Evolutionary conservation across 2,888 invertebrate species (phyloP).

Genomic region (Timema podura): DNA sequence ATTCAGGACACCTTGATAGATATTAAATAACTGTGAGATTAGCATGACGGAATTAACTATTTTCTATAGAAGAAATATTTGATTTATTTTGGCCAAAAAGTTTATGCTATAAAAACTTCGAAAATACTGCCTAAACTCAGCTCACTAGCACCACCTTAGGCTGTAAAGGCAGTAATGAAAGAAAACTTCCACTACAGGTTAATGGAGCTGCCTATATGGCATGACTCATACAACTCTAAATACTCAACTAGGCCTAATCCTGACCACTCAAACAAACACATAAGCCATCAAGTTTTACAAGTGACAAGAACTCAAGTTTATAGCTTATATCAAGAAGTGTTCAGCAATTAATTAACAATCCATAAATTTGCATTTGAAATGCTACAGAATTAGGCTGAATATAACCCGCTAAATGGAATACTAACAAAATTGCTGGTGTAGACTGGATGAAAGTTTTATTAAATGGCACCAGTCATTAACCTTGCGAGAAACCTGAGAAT

Average conservation of each 20-base stretch:
- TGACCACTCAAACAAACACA: not conserved
- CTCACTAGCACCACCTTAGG: too few species aligned
- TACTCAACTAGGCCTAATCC: too few species aligned
- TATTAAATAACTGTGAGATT: too few species aligned
- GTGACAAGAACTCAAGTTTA: too few species aligned
- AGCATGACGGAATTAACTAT: too few species aligned
- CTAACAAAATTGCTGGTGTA: not conserved
- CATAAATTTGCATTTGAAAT: not conserved
- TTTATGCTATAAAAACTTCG: too few species aligned
- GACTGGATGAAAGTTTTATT: not conserved
- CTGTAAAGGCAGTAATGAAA: not conserved
- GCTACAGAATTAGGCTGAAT: not conserved
- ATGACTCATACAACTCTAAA: too few species aligned
- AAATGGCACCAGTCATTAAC: not conserved
- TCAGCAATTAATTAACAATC: not conserved
- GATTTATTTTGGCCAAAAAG: too few species aligned
- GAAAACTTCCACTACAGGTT: not conserved
- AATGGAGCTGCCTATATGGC: not conserved
- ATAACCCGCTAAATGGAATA: not conserved
- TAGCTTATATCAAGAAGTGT: not conserved
- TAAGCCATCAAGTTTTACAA: not conserved
- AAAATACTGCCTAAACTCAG: too few species aligned
- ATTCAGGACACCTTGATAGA: too few species aligned
- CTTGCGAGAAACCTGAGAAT: not conserved
- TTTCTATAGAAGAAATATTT: too few species aligned